These are phyloP conservation scores for Mylabris sibirica DNA, from an alignment of 2,888 invertebrate species.

Conservation along the genomic window DNA sequence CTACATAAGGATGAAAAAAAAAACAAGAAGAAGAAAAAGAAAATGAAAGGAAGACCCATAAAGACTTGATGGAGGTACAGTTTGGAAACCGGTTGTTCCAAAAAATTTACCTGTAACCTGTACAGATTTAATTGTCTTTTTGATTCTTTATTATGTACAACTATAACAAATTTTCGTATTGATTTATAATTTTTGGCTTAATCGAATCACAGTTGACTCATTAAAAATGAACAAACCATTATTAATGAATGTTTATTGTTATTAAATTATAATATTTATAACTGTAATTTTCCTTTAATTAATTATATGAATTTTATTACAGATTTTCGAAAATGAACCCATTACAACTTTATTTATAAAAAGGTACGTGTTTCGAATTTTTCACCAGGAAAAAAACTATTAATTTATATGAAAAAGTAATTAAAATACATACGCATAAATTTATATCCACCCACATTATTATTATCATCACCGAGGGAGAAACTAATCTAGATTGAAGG, in stretches of 20 bases:
- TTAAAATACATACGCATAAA: slow-evolving; percentile 2
- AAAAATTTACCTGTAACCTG: neutral
- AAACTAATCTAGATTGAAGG: slow-evolving; percentile 47
- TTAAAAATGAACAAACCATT: too few species aligned
- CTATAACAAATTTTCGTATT: neutral
- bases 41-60: neutral
- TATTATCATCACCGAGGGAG: slow-evolving; percentile 35
- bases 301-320: neutral
- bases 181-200: neutral
- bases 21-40: neutral
- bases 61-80: neutral
- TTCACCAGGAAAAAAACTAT: neutral
- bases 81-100: neutral
- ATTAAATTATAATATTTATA: too few species aligned
- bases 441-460: slow-evolving; percentile 36
- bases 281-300: too few species aligned
- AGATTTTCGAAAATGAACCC: neutral
- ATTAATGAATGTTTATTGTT: too few species aligned
- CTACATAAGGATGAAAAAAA: neutral
- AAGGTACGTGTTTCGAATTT: neutral
- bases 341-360: neutral
- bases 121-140: neutral
- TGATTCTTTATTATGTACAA: neutral
- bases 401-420: neutral
- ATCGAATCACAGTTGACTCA: neutral